A percentile compares a stretch with the other conserved stretches of the same genome.
These are phyloP conservation scores for Aplysia californica DNA, from an alignment of 1,140 invertebrate genomes.

Conservation along the genomic window DNA sequence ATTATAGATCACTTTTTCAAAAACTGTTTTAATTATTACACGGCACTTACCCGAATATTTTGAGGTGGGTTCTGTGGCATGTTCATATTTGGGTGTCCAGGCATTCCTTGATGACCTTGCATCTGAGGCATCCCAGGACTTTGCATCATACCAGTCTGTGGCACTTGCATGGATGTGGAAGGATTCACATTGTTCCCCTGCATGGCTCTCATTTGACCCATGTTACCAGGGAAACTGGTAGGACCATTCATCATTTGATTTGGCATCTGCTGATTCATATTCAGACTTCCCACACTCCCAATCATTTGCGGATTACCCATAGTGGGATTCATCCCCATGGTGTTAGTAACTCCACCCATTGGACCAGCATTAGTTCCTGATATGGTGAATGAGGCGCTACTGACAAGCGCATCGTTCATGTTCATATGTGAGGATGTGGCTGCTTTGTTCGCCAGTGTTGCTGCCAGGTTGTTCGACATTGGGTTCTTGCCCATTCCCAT, in stretches of 20 bases:
- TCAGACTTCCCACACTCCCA: slow-evolving; percentile 31
- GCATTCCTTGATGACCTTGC: slow-evolving; percentile 41
- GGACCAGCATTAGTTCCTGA: slow-evolving; percentile 1
- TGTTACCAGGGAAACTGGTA: slow-evolving; percentile 46
- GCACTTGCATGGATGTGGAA: slow-evolving; percentile 41
- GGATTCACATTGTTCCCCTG: slow-evolving; percentile 30
- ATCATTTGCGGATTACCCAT: slow-evolving; percentile 35
- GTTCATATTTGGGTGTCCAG: slow-evolving; percentile 50
- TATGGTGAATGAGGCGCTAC: slow-evolving; percentile 24
- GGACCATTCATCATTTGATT: slow-evolving; percentile 65
- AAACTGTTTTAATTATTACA: no score
- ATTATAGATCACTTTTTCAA: no score
- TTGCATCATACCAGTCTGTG: slow-evolving; percentile 47
- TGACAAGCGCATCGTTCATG: slow-evolving; percentile 22
- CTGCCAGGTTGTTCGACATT: slow-evolving; percentile 16
- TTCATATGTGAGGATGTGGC: slow-evolving; percentile 28
- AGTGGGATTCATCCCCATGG: slow-evolving; percentile 27
- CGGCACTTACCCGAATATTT: slow-evolving; percentile 33
- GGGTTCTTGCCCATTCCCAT: slow-evolving; percentile 23
- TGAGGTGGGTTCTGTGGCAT: slow-evolving; percentile 41
- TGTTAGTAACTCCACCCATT: slow-evolving; percentile 26
- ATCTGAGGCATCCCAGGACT: slow-evolving; percentile 40
- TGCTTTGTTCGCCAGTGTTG: slow-evolving; percentile 35
- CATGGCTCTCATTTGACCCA: slow-evolving; percentile 50
- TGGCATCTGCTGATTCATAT: slow-evolving; percentile 35